These are phyloP conservation scores for Lophochroa leadbeateri DNA, from an alignment of 2,113 vertebrate genomes.

Conservation along the genomic window DNA sequence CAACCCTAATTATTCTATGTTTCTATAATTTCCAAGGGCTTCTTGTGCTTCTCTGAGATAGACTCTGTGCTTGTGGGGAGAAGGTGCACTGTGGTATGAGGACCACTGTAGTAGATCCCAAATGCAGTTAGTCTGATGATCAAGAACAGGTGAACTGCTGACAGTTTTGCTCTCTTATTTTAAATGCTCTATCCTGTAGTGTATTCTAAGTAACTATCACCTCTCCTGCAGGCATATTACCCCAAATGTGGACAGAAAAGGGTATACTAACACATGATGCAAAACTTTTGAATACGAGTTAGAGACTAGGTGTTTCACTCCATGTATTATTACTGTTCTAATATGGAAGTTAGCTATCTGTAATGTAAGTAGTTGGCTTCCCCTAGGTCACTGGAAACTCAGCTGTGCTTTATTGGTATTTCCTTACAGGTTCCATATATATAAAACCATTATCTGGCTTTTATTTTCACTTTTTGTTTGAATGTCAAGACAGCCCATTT, in stretches of 20 bases:
- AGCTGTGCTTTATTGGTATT: neutral
- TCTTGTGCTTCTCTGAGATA: neutral
- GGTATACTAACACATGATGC: neutral
- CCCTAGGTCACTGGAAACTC: neutral
- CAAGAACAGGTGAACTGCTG: neutral
- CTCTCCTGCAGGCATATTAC: neutral
- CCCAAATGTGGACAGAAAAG: neutral
- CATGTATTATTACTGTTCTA: neutral
- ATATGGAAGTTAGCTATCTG: neutral
- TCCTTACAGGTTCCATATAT: neutral
- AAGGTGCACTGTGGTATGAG: neutral
- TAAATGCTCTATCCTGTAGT: neutral
- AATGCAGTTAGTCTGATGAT: neutral
- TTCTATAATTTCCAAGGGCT: neutral
- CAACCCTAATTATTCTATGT: neutral
- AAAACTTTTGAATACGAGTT: neutral
- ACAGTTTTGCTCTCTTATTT: neutral
- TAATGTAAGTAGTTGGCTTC: neutral
- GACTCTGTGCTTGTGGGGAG: neutral
- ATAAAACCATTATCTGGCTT: neutral
- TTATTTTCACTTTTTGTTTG: neutral
- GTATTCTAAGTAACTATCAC: neutral
- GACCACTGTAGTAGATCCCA: neutral
- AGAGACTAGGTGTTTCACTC: neutral
- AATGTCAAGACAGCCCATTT: neutral